phyloP scores from a whole-genome alignment of 2,797 vertebrate genomes.

The Tangara arthus region DNA sequence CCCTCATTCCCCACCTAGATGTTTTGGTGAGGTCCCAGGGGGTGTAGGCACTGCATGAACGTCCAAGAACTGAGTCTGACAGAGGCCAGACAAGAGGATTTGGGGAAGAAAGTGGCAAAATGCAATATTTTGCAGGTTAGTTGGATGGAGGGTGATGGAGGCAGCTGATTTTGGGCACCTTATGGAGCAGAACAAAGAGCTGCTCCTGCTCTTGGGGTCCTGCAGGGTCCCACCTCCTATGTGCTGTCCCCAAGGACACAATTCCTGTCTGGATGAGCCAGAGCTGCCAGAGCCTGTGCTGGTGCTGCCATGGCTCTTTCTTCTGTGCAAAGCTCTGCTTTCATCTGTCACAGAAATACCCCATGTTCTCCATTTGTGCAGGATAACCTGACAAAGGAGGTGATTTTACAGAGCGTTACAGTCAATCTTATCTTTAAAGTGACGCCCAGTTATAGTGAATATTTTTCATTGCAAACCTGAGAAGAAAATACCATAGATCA shows the following conservation, averaged over 20 bases:
- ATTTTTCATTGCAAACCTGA: not conserved
- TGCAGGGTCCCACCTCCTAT: accelerated
- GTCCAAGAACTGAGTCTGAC: not conserved
- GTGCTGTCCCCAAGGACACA: accelerated
- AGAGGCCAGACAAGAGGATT: accelerated
- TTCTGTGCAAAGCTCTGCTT: not conserved
- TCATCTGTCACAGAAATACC: not conserved
- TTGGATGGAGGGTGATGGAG: not conserved
- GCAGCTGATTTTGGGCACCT: not conserved
- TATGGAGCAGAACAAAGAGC: accelerated
- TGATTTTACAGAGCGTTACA: not conserved
- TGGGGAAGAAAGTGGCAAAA: not conserved
- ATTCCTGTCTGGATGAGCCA: not conserved
- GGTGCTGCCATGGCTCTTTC: accelerated
- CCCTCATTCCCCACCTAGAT: not conserved
- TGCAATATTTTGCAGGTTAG: not conserved
- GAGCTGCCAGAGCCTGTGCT: not conserved
- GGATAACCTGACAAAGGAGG: not conserved
- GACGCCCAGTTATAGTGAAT: not conserved
- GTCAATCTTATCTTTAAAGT: not conserved
- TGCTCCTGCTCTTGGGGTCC: not conserved
- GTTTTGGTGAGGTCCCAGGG: not conserved
- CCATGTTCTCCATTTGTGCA: not conserved
- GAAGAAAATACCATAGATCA: not conserved
- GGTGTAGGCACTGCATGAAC: accelerated